Conservation (phyloP, 2,797 vertebrate species). For the Tenualosa ilisha region DNA sequence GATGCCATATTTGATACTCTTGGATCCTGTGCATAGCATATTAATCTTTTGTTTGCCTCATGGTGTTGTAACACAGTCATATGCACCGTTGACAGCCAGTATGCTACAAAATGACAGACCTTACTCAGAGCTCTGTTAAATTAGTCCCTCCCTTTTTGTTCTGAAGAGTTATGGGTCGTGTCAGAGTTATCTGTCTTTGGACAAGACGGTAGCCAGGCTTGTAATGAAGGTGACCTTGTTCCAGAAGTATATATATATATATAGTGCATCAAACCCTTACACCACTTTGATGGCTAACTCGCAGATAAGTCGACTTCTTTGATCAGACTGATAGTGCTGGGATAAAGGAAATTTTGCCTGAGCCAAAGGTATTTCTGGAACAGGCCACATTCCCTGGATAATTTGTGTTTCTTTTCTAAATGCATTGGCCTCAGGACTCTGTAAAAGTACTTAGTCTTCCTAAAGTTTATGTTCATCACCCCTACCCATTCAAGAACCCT, state of each 20-base stretch:
- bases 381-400: not conserved
- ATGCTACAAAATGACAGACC: not conserved
- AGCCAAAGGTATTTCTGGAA: constrained; percentile 1
- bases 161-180: not conserved
- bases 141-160: not conserved
- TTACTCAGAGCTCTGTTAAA: not conserved
- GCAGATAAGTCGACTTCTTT: constrained; percentile 10
- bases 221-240: constrained; percentile 20
- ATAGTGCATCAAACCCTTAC: not conserved
- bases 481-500: no score
- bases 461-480: not conserved
- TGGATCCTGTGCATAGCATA: not conserved
- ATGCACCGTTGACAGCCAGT: not conserved
- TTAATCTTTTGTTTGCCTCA: not conserved
- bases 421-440: not conserved
- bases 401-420: not conserved
- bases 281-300: not conserved
- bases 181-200: not conserved
- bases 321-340: not conserved
- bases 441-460: not conserved
- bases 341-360: not conserved
- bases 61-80: not conserved
- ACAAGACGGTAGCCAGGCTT: not conserved
- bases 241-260: constrained; percentile 6
- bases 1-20: constrained; percentile 1